Conservation (phyloP, 2,113 vertebrate species). For the Ia io region DNA sequence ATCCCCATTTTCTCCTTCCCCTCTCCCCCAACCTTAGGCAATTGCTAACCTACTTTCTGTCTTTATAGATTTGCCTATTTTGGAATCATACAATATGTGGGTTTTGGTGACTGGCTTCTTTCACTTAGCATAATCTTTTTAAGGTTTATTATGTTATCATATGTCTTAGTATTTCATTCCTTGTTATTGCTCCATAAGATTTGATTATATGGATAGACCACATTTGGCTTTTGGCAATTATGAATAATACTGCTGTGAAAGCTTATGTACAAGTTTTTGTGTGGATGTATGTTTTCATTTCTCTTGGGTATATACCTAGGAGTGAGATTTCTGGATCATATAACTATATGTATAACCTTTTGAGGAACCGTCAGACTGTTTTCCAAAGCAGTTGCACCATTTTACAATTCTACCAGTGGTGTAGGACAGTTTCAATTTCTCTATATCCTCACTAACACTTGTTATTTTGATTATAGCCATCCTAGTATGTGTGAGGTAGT, state of each 20-base stretch:
- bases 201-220: background rate
- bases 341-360: background rate
- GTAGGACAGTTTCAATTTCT: background rate
- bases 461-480: background rate
- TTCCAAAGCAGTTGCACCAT: background rate
- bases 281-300: background rate
- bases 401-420: background rate
- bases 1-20: background rate
- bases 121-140: background rate
- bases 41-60: background rate
- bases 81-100: background rate
- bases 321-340: background rate
- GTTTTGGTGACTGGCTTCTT: background rate
- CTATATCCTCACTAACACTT: background rate
- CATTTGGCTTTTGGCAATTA: background rate
- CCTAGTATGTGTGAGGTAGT: background rate
- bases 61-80: background rate
- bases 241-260: background rate
- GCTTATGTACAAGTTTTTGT: constrained; percentile 1
- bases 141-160: background rate
- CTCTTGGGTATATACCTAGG: background rate
- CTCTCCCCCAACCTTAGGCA: background rate
- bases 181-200: constrained; percentile 3
- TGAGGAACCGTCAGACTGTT: background rate
- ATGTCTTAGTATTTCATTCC: background rate